phyloP scores from a whole-genome alignment of 2,888 invertebrate species.

The Scaptomyza parva region DNA sequence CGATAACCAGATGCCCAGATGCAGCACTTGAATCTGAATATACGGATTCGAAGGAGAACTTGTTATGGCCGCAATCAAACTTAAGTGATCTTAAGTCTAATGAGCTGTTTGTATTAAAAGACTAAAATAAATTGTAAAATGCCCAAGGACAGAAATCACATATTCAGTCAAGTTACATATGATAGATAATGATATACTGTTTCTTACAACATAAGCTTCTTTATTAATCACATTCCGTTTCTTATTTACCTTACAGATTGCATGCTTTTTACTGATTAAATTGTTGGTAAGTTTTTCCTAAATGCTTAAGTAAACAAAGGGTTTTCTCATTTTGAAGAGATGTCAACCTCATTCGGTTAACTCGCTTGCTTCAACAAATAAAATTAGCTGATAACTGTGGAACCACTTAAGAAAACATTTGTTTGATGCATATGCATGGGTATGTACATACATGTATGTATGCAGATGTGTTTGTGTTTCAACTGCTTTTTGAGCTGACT shows the following conservation, averaged over 20 bases:
- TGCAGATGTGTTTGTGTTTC: constrained; percentile 26
- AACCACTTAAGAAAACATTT: constrained; percentile 40
- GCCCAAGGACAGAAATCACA: background rate
- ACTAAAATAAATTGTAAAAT: background rate
- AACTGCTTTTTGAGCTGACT: constrained; percentile 9
- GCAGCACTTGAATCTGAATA: constrained; percentile 42
- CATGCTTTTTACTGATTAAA: constrained; percentile 48
- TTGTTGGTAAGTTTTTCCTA: constrained; percentile 53
- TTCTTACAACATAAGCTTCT: background rate
- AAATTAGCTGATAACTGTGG: constrained; percentile 46
- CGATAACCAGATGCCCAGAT: constrained; percentile 3
- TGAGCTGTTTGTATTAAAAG: constrained; percentile 33
- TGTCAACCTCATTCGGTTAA: constrained; percentile 4
- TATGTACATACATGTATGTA: constrained; percentile 6
- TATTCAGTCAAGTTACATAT: background rate
- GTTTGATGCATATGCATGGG: background rate
- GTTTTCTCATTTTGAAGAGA: constrained; percentile 17
- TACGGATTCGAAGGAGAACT: constrained; percentile 31
- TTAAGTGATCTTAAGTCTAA: constrained; percentile 29
- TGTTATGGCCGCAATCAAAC: constrained; percentile 6
- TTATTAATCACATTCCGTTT: constrained; percentile 23
- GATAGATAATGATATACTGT: no score
- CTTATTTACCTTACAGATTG: constrained; percentile 58
- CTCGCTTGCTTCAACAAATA: constrained; percentile 10
- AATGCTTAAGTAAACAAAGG: constrained; percentile 18